Conservation (phyloP, 35 echinoderm and acorn worm genomes). For the Ptychodera flava region DNA sequence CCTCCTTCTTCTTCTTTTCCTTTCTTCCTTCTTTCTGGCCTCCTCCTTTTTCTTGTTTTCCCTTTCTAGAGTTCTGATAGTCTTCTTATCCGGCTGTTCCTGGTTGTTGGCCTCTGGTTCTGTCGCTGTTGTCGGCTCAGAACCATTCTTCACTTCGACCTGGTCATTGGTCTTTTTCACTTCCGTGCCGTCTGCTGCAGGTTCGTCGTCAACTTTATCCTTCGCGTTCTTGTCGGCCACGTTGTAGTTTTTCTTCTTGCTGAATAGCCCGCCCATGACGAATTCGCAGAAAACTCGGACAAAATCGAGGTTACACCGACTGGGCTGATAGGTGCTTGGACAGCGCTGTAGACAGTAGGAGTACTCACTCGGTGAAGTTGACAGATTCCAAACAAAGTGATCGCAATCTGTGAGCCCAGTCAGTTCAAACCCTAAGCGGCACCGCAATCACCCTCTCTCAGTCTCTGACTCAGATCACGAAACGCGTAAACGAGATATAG, state of each 20-base stretch:
- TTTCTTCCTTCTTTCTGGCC: neutral
- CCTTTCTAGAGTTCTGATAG: neutral
- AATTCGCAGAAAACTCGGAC: too few species aligned
- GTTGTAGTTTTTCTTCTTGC: neutral
- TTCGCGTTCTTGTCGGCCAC: neutral
- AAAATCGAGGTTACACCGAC: too few species aligned
- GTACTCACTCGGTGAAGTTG: too few species aligned
- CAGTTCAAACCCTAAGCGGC: too few species aligned
- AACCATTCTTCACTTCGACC: neutral
- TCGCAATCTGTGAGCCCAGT: too few species aligned
- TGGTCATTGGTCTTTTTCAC: neutral
- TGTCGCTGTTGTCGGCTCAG: neutral
- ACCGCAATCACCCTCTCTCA: too few species aligned
- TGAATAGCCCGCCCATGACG: neutral
- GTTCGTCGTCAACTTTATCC: neutral
- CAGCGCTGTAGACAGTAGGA: too few species aligned
- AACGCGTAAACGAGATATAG: too few species aligned
- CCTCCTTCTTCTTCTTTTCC: neutral
- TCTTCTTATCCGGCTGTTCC: neutral
- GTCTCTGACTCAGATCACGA: too few species aligned
- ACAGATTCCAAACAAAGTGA: too few species aligned
- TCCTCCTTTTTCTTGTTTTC: neutral
- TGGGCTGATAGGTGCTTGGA: too few species aligned
- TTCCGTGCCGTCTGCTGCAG: neutral
- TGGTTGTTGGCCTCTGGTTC: neutral